Evolutionary conservation across 2,113 vertebrate species (phyloP).

Genomic region (Cyprichromis sp.): DNA sequence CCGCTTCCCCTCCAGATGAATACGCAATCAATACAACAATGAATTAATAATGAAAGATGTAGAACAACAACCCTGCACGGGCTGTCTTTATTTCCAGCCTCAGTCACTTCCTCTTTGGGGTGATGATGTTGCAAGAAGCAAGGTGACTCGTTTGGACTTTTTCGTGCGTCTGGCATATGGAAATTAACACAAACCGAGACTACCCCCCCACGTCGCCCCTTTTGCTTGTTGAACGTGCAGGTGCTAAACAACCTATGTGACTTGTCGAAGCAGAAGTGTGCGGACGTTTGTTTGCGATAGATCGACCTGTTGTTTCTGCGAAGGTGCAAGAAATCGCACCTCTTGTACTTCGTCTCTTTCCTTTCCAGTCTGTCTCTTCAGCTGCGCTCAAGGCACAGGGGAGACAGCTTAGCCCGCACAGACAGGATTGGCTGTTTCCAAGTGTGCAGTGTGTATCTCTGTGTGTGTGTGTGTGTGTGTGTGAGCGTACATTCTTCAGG

Average conservation of each 20-base stretch:
- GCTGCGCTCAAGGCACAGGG: constrained; percentile 16
- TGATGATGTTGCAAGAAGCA: background rate
- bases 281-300: background rate
- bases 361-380: background rate
- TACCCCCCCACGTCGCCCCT: rapidly evolving
- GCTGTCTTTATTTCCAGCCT: constrained; percentile 42
- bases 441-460: background rate
- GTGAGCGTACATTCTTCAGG: constrained; percentile 6
- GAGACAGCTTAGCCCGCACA: constrained; percentile 18
- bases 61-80: constrained; percentile 52
- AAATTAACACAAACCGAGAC: background rate
- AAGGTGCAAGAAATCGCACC: constrained; percentile 43
- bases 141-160: background rate
- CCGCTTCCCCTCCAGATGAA: constrained; percentile 49
- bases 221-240: background rate
- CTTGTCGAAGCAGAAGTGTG: background rate
- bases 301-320: constrained; percentile 44
- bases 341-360: background rate
- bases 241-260: constrained; percentile 1
- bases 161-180: background rate
- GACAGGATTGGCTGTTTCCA: background rate
- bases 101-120: constrained; percentile 32
- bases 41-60: constrained; percentile 75
- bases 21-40: constrained; percentile 64
- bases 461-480: background rate